Evolutionary conservation across 2,113 vertebrate genomes (phyloP), one percentile per base, ranked within the genome.

Genomic region (Abramis brama): DNA sequence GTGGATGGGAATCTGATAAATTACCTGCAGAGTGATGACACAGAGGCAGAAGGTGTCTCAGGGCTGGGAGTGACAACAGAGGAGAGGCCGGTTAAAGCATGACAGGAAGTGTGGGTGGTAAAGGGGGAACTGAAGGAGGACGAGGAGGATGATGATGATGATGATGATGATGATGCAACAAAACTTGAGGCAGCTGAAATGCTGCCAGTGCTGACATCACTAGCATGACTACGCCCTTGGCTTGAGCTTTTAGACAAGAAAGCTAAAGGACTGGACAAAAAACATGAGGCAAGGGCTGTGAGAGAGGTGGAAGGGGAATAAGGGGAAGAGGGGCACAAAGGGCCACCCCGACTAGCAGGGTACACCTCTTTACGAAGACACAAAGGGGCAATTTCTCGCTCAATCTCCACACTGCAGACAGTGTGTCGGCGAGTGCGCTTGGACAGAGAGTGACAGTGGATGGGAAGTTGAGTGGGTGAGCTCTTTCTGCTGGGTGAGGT

Each of bases 361-460:
- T 96, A 96, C 88, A 97, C 96, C 90, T 98, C 97, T 91, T 98
- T 98, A 33, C 96, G 96, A 25, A 98, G 95, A 88, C 97, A 98
- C 87, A 95, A 5, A 1, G 96, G 94, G 11, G 92, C 92, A 0
- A 94, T 92, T 88, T 95, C 92, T 75, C 91, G 86, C 88, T 93
- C 93, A 83, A 95, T 94, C 86, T 97, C 96, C 55, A 95, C 79
- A 19, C 96, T 96, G 85, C 95, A 95, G 86, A 97, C 95, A 0
- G 96, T 97, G 92, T 97, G 97, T 0, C 97, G 93, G 4, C 97
- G 95, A 6, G 93, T 76, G 0, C 95, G 93, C 0, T 85, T 92
- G 10, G 76, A 43, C 17, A 86, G 87, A 25, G 88, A 91, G 30
- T 87, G 88, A 3, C 52, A 0, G 0, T 83, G 85, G 39, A 92